Percentiles rank a stretch among this genome's conserved stretches.
These are phyloP conservation scores for Microcebus jonahi DNA, from an alignment of 2,113 vertebrate genomes.

Conservation along the genomic window DNA sequence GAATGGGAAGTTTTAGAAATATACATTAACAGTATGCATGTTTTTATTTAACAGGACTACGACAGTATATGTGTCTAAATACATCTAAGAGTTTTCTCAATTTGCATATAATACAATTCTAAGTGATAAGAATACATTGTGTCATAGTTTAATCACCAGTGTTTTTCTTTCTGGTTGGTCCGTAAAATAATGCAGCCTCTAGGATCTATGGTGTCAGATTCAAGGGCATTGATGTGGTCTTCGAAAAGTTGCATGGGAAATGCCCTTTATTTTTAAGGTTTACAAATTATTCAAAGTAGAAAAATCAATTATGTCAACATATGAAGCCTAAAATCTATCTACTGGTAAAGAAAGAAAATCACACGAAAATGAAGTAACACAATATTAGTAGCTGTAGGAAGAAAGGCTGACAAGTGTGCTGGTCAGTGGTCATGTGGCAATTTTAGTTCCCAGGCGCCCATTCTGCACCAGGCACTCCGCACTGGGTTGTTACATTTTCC, in stretches of 20 bases:
- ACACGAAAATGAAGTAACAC: background rate
- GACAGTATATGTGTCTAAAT: background rate
- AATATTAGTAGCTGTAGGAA: background rate
- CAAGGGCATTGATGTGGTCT: background rate
- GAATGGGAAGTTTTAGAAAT: background rate
- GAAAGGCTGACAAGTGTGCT: background rate
- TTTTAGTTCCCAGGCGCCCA: background rate
- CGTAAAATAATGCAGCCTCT: background rate
- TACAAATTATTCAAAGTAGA: constrained; percentile 43
- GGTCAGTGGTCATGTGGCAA: background rate
- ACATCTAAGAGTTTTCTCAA: background rate
- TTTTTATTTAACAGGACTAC: background rate
- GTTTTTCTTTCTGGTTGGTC: background rate
- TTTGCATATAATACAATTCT: background rate
- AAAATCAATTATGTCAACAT: background rate
- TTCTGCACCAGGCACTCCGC: background rate
- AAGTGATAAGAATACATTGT: background rate
- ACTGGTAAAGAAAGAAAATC: background rate
- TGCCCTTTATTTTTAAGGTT: constrained; percentile 18
- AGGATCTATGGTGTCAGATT: background rate
- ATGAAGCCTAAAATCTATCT: background rate
- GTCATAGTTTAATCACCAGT: background rate
- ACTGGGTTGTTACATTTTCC: background rate
- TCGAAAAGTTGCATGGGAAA: constrained; percentile 48
- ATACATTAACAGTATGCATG: background rate